Evolutionary conservation across 35 echinoderm and acorn worm species (phyloP), one percentile per base, ranked within the genome.

Genomic region (Stichopus chloronotus): DNA sequence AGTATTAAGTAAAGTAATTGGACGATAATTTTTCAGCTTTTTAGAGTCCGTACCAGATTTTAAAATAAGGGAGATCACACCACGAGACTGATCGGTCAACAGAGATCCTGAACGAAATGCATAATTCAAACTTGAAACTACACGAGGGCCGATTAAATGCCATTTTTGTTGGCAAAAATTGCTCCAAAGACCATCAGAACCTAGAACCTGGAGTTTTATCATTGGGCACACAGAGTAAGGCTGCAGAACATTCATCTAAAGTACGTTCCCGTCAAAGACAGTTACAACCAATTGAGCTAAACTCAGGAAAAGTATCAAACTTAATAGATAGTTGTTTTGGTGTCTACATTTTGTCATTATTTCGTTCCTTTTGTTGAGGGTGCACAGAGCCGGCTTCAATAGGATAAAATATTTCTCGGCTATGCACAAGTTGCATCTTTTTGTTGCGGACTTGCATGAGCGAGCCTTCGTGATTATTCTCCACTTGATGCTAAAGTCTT

Each of bases 151-250:
- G 53, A 84, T 84, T 14, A 84, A 17, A 52, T 52, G 7, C 74
- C 74, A 78, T 5, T 9, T 9, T 78, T 78, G n/a, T 80, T 25
- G 5, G 52, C 5, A 80, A 43, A 24, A 80, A 80, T 14, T 80
- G 11, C 10, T 52, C 2, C 19, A 80, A 80, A 80, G 78, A 43
- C 78, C 78, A 80, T 80, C 78, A 12, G 11, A 76, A 23, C 71
- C 71, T n/a, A 52, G 78, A 52, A 25, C 77, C 77, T 23, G 84
- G 59, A 63, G 84, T 63, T 60, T 87, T 87, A 87, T 87, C 84
- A 87, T 87, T 87, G 19, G 14, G 17, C 84, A 87, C 43, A 7
- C 16, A 86, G 20, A 14, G 57, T 14, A 86, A 60, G 3, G 43
- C 83, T 20, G 83, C 58, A 86, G 58, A 86, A 60, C 5, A 86